Percentiles rank a stretch among this genome's conserved stretches.
Evolutionary conservation across 2,797 vertebrate genomes (phyloP).

Genomic region (Nyctalus aviator): DNA sequence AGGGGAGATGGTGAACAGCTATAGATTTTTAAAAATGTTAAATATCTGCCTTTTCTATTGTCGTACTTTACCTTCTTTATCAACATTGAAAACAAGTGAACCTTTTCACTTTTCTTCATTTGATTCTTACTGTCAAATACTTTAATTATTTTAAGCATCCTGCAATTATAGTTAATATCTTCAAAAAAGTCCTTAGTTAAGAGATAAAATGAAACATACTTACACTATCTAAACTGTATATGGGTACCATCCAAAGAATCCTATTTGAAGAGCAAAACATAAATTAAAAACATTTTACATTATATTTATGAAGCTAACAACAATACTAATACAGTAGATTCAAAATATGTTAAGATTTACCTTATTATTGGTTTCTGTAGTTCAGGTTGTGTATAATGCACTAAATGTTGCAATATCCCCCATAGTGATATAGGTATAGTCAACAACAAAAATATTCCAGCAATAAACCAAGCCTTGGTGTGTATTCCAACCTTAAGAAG

Average conservation of each 20-base stretch:
- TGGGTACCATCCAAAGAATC: constrained; percentile 99
- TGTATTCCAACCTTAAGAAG: constrained; percentile 93
- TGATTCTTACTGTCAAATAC: constrained; percentile 2
- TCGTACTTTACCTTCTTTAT: not conserved
- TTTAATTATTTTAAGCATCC: not conserved
- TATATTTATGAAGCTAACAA: constrained; percentile 65
- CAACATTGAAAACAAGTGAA: constrained; percentile 30
- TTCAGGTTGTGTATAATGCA: constrained; percentile 98
- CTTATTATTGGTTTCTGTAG: constrained; percentile 99
- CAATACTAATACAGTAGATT: constrained; percentile 19
- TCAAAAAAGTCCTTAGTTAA: constrained; percentile 58
- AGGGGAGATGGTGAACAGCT: not conserved
- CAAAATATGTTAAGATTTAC: constrained; percentile 84
- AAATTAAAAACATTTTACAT: constrained; percentile 70
- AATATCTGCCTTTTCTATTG: not conserved
- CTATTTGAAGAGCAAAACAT: constrained; percentile 87
- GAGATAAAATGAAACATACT: constrained; percentile 87
- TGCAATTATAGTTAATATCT: not conserved
- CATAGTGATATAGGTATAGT: constrained; percentile 98
- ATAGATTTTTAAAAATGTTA: not conserved
- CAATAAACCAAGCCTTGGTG: constrained; percentile 99
- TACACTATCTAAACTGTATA: constrained; percentile 99
- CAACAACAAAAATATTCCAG: constrained; percentile 98
- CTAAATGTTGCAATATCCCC: constrained; percentile 98
- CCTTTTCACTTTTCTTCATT: constrained; percentile 16